phyloP scores from a whole-genome alignment of 2,797 vertebrate genomes.

The Ptychobarbus kaznakovi region DNA sequence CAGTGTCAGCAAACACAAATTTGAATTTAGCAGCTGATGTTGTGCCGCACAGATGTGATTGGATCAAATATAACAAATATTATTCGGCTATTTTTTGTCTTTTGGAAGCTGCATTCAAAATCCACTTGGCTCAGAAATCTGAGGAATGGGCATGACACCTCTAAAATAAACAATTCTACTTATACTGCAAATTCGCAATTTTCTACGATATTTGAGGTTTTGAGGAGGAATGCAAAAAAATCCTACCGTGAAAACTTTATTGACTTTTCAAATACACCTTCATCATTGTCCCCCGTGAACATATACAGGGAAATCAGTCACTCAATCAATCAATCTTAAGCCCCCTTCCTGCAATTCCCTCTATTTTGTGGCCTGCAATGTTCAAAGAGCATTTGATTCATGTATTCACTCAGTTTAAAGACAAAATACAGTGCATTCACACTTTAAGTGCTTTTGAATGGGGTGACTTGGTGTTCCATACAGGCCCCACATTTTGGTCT shows the following conservation, averaged over 20 bases:
- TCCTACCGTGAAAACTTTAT: background rate
- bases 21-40: too few relatives aligned
- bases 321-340: background rate
- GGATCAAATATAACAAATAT: too few relatives aligned
- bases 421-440: slow-evolving; percentile 33
- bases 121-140: too few relatives aligned
- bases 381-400: slow-evolving; percentile 32
- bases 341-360: slow-evolving; percentile 1
- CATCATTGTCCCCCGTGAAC: background rate
- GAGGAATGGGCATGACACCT: too few relatives aligned
- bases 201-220: background rate
- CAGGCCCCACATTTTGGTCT: slow-evolving; percentile 25
- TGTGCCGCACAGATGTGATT: too few relatives aligned
- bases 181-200: background rate
- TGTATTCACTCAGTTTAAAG: slow-evolving; percentile 34
- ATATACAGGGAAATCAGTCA: background rate
- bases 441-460: slow-evolving; percentile 48
- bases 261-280: background rate
- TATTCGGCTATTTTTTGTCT: too few relatives aligned
- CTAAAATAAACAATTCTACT: background rate
- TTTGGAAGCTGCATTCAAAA: too few relatives aligned
- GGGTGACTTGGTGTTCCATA: slow-evolving; percentile 13
- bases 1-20: too few relatives aligned
- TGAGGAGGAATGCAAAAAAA: background rate
- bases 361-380: slow-evolving; percentile 5